Conservation (phyloP, 2,888 invertebrate genomes). For the Empis livida region DNA sequence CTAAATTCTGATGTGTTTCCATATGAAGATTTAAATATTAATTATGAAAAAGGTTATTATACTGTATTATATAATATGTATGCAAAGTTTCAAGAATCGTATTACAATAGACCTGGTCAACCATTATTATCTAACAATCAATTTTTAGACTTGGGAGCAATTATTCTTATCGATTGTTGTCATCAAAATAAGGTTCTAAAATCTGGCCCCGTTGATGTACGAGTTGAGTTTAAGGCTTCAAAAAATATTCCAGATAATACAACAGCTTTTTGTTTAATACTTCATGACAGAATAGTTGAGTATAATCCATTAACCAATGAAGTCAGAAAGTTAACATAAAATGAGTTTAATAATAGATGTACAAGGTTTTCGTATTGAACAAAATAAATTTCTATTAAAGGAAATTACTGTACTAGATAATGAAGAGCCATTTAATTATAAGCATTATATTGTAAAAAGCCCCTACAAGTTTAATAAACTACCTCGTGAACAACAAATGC, state of each 20-base stretch:
- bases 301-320: conserved; percentile 7
- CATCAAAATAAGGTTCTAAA: conserved; percentile 16
- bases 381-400: too few relatives aligned
- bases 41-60: conserved; percentile 17
- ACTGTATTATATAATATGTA: conserved; percentile 15
- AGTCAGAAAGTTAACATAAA: too few relatives aligned
- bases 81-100: conserved; percentile 10
- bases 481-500: too few relatives aligned
- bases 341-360: too few relatives aligned
- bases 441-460: too few relatives aligned
- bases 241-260: conserved; percentile 2
- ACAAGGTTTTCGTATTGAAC: too few relatives aligned
- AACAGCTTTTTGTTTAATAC: conserved; percentile 4
- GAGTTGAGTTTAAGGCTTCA: conserved; percentile 3
- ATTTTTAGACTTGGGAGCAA: conserved; percentile 8
- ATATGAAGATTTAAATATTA: conserved; percentile 23
- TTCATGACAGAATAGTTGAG: conserved; percentile 9
- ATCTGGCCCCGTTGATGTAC: conserved; percentile 4
- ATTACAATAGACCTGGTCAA: conserved; percentile 9
- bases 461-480: too few relatives aligned
- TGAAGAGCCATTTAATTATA: too few relatives aligned
- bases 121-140: not conserved
- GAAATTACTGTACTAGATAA: too few relatives aligned
- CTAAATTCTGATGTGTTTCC: conserved; percentile 26
- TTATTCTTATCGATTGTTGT: conserved; percentile 18